Evolutionary conservation across 37 sponge, comb jelly and placozoan species (phyloP), one percentile per base, ranked within the genome.

Genomic region (Tethya wilhelma): DNA sequence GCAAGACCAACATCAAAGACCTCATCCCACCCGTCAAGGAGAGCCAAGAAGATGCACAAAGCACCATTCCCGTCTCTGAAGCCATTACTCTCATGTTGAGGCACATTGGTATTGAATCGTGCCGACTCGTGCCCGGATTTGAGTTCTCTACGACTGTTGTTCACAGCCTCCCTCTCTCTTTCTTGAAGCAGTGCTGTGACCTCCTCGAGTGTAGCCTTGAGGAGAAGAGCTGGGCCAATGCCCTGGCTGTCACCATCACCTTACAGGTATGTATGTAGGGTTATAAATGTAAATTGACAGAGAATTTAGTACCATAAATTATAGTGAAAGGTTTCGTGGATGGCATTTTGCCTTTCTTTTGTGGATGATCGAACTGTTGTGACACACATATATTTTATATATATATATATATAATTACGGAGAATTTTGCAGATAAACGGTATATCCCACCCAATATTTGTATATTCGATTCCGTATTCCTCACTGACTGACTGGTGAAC

Each of bases 41-140:
- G 4, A 37, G 71, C 20, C 49, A 34, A 17, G 22, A 46, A 1
- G 28, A 63, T 28, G 17, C 44, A 1, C 2, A 31, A 20, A 19
- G 55, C 58, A 76, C 71, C 46, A 67, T 85, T 32, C n/a, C 46
- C 23, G 74, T 80, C 31, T 39, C 75, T 19, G 74, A 79, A 39
- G 81, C 87, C 38, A 79, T 87, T 9, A 11, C 41, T 19, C 43
- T 80, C 25, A 46, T 90, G 44, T 41, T 90, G 56, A 14, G 85
- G 2, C 90, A 90, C 74, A 75, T 84, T 44, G 90, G 90, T 38
- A 75, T 90, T 0, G 85, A 90, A 65, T 84, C 80, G 0, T 90
- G 90, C 56, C 80, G 80, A 5, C 64, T 84, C 42, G 73, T 65
- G 4, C 79, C 79, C 6, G 46, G 68, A 23, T 31, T 25, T 38